A percentile compares a stretch with the other conserved stretches of the same genome.
phyloP scores from a whole-genome alignment of 2,888 invertebrate species.

The Acleris laterana region DNA sequence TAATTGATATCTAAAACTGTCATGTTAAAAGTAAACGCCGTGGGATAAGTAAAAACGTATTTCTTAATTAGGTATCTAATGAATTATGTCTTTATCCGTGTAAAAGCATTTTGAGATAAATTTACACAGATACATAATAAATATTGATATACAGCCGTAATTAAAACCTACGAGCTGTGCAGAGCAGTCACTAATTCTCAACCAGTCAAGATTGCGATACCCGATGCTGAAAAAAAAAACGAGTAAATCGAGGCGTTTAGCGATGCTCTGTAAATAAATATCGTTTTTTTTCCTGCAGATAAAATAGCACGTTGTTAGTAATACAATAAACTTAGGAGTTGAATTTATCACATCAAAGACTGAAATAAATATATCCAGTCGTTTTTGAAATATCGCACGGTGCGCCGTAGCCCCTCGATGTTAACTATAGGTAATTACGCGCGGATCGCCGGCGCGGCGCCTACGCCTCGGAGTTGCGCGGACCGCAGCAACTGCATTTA shows the following conservation, averaged over 20 bases:
- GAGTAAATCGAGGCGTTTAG: too few species aligned
- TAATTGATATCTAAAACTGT: constrained; percentile 3
- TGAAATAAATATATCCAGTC: not conserved
- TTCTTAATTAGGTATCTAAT: not conserved
- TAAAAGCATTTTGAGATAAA: constrained; percentile 1
- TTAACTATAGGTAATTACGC: constrained; percentile 44
- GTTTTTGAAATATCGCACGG: constrained; percentile 23
- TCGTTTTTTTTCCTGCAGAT: not conserved
- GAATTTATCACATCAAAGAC: not conserved
- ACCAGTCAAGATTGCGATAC: too few species aligned
- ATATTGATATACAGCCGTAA: too few species aligned
- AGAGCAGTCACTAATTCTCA: too few species aligned
- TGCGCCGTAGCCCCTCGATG: constrained; percentile 32
- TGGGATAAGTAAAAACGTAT: not conserved
- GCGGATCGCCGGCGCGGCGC: constrained; percentile 36
- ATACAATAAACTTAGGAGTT: not conserved
- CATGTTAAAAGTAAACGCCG: not conserved
- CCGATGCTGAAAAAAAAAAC: too few species aligned
- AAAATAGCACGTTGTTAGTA: not conserved
- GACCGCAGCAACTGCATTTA: not conserved
- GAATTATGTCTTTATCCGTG: not conserved
- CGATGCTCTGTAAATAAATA: not conserved
- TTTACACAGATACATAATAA: too few species aligned
- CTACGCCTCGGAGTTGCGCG: constrained; percentile 14
- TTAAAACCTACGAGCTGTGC: too few species aligned